Evolutionary conservation across 2,888 invertebrate species (phyloP).

Genomic region (Trichogramma dendrolimi): DNA sequence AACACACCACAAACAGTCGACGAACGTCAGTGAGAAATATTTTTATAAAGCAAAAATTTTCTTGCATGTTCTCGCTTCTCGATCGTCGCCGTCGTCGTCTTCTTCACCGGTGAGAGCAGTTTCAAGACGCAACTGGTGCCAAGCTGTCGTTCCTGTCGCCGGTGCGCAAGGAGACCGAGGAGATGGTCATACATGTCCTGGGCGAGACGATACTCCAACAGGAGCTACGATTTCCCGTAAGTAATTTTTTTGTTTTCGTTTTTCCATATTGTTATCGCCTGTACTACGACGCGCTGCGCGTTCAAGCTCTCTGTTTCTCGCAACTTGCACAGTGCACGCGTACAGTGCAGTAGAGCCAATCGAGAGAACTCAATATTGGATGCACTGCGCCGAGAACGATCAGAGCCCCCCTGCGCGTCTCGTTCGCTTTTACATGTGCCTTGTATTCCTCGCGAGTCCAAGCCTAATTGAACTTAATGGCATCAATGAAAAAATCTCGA

Average conservation of each 20-base stretch:
- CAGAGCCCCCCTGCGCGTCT: too few relatives aligned
- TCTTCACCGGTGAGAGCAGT: conserved; percentile 34
- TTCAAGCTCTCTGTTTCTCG: too few relatives aligned
- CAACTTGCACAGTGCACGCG: too few relatives aligned
- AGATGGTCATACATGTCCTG: conserved; percentile 61
- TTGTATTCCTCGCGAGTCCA: too few relatives aligned
- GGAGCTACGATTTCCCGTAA: conserved; percentile 56
- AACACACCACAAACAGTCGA: too few relatives aligned
- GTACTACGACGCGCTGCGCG: too few relatives aligned
- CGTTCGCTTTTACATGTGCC: too few relatives aligned
- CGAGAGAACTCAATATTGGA: too few relatives aligned
- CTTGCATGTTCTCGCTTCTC: background rate
- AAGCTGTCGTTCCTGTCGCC: conserved; percentile 57
- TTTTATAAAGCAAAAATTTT: background rate
- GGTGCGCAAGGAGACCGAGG: conserved; percentile 56
- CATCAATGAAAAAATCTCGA: conserved; percentile 21
- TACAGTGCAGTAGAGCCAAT: too few relatives aligned
- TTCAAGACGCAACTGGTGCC: conserved; percentile 54
- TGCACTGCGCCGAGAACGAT: too few relatives aligned
- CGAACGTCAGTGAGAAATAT: background rate
- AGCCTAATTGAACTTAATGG: conserved; percentile 11
- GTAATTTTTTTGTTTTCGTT: conserved; percentile 16
- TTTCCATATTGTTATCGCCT: too few relatives aligned
- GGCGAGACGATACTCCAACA: conserved; percentile 54
- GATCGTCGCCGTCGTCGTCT: background rate